A percentile compares a stretch with the other conserved stretches of the same genome.
phyloP scores from a whole-genome alignment of 35 echinoderm and acorn worm species.

The Apostichopus californicus region DNA sequence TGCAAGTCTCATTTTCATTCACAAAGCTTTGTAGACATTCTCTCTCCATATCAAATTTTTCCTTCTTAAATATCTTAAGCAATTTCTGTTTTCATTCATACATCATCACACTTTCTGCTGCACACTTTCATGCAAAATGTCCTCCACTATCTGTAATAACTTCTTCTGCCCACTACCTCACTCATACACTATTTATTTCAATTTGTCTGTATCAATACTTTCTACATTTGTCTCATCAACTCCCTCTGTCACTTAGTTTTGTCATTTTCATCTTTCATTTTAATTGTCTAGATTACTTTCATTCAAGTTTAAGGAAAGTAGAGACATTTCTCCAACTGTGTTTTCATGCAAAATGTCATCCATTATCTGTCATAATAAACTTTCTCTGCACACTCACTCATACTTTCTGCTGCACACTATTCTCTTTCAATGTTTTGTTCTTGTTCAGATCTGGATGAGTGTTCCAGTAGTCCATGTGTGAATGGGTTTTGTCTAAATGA shows the following conservation, averaged over 20 bases:
- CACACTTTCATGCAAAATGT: neutral
- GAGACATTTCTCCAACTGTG: too few species aligned
- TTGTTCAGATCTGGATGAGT: slow-evolving; percentile 65
- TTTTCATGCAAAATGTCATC: too few species aligned
- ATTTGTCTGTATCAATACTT: neutral
- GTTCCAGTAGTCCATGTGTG: slow-evolving; percentile 67
- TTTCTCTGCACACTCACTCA: neutral
- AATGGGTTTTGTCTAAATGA: slow-evolving; percentile 58
- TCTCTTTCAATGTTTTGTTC: neutral
- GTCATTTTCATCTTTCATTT: too few species aligned
- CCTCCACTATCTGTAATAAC: neutral
- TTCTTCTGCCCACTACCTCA: neutral
- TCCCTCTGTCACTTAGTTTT: neutral
- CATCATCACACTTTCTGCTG: neutral
- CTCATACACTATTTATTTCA: neutral
- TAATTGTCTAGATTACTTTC: too few species aligned
- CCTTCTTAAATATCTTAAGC: neutral
- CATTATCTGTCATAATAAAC: neutral
- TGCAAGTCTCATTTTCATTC: too few species aligned
- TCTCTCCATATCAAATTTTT: neutral
- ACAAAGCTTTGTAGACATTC: too few species aligned
- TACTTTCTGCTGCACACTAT: neutral
- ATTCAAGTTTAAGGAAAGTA: too few species aligned
- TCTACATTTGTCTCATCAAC: slow-evolving; percentile 14
- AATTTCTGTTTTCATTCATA: neutral